A percentile compares a stretch with the other conserved stretches of the same genome.
These are phyloP conservation scores for Thamnaconus septentrionalis DNA, from an alignment of 2,113 vertebrate species.

Conservation along the genomic window DNA sequence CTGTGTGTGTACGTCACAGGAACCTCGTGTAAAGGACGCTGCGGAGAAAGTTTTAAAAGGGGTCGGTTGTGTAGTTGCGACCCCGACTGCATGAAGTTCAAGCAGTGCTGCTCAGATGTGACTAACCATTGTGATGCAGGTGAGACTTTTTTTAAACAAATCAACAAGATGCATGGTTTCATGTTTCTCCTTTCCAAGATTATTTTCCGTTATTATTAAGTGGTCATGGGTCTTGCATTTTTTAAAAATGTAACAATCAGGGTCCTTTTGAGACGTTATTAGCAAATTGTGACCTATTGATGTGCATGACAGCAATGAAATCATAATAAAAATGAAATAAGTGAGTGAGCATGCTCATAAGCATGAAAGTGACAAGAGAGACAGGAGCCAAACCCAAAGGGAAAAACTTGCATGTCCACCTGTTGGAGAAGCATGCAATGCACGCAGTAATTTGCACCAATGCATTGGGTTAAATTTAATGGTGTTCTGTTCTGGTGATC, in stretches of 20 bases:
- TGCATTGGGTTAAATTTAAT: constrained; percentile 29
- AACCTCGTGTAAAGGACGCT: constrained; percentile 88
- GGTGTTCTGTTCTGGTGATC: constrained; percentile 47
- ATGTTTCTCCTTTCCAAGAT: too few relatives aligned
- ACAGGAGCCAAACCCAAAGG: not conserved
- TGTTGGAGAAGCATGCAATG: constrained; percentile 13
- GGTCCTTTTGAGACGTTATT: not conserved
- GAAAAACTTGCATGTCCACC: constrained; percentile 22
- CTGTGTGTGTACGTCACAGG: constrained; percentile 68
- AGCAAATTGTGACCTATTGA: not conserved
- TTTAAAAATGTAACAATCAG: too few relatives aligned
- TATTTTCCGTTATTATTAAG: too few relatives aligned
- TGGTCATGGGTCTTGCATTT: too few relatives aligned
- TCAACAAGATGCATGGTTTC: too few relatives aligned
- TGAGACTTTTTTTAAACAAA: constrained; percentile 1
- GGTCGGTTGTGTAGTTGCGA: constrained; percentile 89
- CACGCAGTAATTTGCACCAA: constrained; percentile 47
- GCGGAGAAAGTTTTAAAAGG: constrained; percentile 84
- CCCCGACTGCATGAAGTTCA: constrained; percentile 73
- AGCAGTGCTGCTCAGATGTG: constrained; percentile 88
- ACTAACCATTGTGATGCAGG: constrained; percentile 65
- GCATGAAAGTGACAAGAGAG: too few relatives aligned
- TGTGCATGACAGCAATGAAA: constrained; percentile 10
- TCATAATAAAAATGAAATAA: too few relatives aligned
- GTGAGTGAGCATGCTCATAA: too few relatives aligned